Conservation (phyloP, 2,888 invertebrate genomes). For the Ornithoptera alexandrae region DNA sequence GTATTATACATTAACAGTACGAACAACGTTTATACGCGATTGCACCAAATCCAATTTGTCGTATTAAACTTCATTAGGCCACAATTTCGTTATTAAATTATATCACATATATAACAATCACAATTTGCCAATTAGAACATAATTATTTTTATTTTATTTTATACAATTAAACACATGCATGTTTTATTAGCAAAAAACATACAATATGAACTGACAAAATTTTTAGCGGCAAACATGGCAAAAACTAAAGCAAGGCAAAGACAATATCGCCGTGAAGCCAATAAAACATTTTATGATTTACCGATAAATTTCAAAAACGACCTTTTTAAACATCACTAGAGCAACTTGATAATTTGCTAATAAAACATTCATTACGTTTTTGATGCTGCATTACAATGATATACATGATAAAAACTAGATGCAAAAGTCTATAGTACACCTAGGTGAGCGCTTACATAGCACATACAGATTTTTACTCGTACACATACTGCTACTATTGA, state of each 20-base stretch:
- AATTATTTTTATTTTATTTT: slow-evolving; percentile 2
- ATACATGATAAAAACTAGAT: slow-evolving; percentile 2
- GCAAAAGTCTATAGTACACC: background rate
- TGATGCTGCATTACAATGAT: slow-evolving; percentile 1
- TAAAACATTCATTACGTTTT: slow-evolving; percentile 15
- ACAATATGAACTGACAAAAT: background rate
- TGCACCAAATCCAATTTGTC: slow-evolving; percentile 37
- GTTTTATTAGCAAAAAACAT: slow-evolving; percentile 21
- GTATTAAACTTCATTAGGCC: slow-evolving; percentile 58
- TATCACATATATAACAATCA: slow-evolving; percentile 68
- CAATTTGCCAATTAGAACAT: slow-evolving; percentile 47
- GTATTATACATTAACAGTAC: background rate
- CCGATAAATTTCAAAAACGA: background rate
- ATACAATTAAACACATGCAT: slow-evolving; percentile 5
- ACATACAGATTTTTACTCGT: slow-evolving; percentile 2
- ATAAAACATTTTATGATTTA: background rate
- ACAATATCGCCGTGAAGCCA: background rate
- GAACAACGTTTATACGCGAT: slow-evolving; percentile 41
- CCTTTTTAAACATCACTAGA: background rate
- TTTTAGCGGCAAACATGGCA: background rate
- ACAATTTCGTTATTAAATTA: slow-evolving; percentile 57
- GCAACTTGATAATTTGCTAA: slow-evolving; percentile 9
- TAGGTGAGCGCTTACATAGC: slow-evolving; percentile 20
- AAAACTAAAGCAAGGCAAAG: background rate
- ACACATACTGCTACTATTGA: slow-evolving; percentile 23